phyloP scores from a whole-genome alignment of 1,140 invertebrate species.

The Phthorimaea operculella region DNA sequence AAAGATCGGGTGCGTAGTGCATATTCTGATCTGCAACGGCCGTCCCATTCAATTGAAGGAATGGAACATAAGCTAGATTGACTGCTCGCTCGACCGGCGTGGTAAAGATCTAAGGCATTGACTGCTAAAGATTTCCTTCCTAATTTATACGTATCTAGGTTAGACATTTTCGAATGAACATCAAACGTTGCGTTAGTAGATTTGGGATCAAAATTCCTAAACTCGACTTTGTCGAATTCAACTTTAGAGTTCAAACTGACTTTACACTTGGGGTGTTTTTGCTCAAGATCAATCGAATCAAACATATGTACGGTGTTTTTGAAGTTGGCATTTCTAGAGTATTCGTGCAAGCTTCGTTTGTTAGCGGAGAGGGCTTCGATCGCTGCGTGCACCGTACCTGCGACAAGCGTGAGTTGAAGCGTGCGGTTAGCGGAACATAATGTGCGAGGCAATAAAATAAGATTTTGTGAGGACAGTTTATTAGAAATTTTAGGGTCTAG shows the following conservation, averaged over 20 bases:
- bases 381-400: constrained; percentile 4
- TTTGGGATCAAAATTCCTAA: too few relatives aligned
- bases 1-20: constrained; percentile 38
- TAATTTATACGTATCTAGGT: constrained; percentile 16
- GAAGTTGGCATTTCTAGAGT: constrained; percentile 39
- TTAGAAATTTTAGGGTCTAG: too few relatives aligned
- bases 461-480: too few relatives aligned
- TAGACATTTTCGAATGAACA: too few relatives aligned
- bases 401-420: neutral
- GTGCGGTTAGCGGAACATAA: neutral
- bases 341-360: constrained; percentile 39
- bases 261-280: constrained; percentile 45
- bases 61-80: constrained; percentile 44
- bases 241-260: constrained; percentile 22
- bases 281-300: constrained; percentile 16
- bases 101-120: neutral
- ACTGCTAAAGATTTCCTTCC: constrained; percentile 6
- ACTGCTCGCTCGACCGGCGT: constrained; percentile 21
- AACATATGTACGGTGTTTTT: constrained; percentile 33
- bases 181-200: too few relatives aligned
- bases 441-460: too few relatives aligned
- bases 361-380: constrained; percentile 35
- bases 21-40: constrained; percentile 32
- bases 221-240: constrained; percentile 11
- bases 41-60: constrained; percentile 49